Evolutionary conservation across 2,797 vertebrate species (phyloP).

Genomic region (Caiman crocodilus): DNA sequence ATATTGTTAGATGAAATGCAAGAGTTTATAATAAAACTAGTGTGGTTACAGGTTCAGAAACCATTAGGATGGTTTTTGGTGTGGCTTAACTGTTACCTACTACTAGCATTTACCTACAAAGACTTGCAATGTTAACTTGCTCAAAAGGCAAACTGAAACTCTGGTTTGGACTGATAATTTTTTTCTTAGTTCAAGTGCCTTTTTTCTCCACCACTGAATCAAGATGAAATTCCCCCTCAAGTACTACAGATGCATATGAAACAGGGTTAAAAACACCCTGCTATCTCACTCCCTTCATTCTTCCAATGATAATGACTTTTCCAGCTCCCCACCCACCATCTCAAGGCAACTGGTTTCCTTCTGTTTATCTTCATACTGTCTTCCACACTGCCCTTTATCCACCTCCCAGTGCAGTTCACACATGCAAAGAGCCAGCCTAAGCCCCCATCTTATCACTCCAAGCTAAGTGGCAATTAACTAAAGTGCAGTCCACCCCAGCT

Average conservation of each 20-base stretch:
- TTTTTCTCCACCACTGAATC: constrained; percentile 49
- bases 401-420: not conserved
- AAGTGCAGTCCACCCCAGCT: not conserved
- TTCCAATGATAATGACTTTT: constrained; percentile 19
- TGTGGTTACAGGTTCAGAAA: constrained; percentile 46
- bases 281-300: constrained; percentile 9
- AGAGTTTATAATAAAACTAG: constrained; percentile 60
- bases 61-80: constrained; percentile 37
- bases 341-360: not conserved
- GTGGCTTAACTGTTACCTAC: constrained; percentile 64
- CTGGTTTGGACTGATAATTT: constrained; percentile 11
- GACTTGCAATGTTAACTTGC: constrained; percentile 65
- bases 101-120: constrained; percentile 59
- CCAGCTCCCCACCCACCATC: not conserved
- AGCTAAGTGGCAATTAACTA: not conserved
- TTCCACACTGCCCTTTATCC: not conserved
- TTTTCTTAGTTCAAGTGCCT: constrained; percentile 23
- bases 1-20: constrained; percentile 55
- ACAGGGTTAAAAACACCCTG: not conserved
- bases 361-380: not conserved
- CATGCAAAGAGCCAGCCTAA: not conserved
- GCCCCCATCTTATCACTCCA: not conserved
- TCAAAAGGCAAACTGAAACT: constrained; percentile 53
- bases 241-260: not conserved
- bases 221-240: constrained; percentile 36